Evolutionary conservation across 2,113 vertebrate genomes (phyloP).

Genomic region (Pollimyrus isidori): DNA sequence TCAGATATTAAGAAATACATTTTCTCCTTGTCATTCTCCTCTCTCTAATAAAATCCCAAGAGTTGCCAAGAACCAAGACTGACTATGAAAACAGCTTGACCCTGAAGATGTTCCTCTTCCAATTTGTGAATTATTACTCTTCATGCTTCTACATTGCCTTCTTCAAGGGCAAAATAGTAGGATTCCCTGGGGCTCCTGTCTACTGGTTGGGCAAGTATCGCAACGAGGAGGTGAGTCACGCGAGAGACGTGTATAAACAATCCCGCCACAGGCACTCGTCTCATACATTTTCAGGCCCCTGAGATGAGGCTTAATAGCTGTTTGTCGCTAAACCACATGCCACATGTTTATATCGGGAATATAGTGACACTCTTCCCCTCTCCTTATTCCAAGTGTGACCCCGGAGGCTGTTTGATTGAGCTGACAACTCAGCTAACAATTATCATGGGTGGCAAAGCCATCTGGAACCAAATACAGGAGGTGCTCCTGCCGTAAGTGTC

Average conservation of each 20-base stretch:
- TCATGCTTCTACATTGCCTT: slow-evolving; percentile 95
- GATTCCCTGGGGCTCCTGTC: slow-evolving; percentile 75
- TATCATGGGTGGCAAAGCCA: slow-evolving; percentile 90
- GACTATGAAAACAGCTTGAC: slow-evolving; percentile 93
- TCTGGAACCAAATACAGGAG: slow-evolving; percentile 94
- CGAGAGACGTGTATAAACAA: not conserved
- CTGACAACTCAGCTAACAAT: slow-evolving; percentile 84
- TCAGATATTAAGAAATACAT: not conserved
- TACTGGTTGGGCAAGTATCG: slow-evolving; percentile 80
- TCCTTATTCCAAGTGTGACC: slow-evolving; percentile 73
- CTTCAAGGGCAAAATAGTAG: slow-evolving; percentile 84
- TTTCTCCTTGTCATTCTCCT: not conserved
- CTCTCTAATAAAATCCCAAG: slow-evolving; percentile 47
- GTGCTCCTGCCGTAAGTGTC: slow-evolving; percentile 81
- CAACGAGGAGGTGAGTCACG: slow-evolving; percentile 76
- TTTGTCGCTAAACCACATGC: not conserved
- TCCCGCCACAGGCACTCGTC: not conserved
- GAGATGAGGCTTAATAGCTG: not conserved
- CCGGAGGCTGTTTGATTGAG: slow-evolving; percentile 85
- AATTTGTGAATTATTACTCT: slow-evolving; percentile 94
- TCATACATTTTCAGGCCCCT: not conserved
- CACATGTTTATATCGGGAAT: not conserved
- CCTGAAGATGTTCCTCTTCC: slow-evolving; percentile 94
- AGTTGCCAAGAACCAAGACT: slow-evolving; percentile 81
- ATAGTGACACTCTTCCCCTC: not conserved